Evolutionary conservation across 2,888 invertebrate species (phyloP).

Genomic region (Polietes domitor): DNA sequence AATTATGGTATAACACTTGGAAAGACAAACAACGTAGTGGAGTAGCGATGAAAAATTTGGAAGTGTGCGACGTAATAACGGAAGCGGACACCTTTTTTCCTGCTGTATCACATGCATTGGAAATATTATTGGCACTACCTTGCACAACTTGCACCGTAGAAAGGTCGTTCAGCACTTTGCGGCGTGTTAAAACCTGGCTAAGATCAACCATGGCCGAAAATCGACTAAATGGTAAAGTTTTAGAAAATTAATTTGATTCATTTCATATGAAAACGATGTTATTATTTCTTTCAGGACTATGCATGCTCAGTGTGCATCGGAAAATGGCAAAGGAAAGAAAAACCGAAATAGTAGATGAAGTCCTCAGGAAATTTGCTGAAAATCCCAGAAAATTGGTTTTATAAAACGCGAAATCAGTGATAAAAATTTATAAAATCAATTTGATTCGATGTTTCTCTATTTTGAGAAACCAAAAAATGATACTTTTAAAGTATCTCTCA

Average conservation of each 20-base stretch:
- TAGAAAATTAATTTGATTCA: not conserved
- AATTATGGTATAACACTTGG: no score
- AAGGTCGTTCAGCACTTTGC: slow-evolving; percentile 1
- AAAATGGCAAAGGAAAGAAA: no score
- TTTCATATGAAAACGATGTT: not conserved
- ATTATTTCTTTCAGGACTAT: not conserved
- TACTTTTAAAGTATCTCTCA: no score
- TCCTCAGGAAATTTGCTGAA: no score
- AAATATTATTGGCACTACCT: slow-evolving; percentile 6
- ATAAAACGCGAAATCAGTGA: no score
- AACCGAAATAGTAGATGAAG: no score
- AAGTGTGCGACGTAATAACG: not conserved
- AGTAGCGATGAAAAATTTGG: no score
- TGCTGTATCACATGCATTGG: slow-evolving; percentile 9
- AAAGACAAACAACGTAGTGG: no score
- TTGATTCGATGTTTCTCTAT: no score
- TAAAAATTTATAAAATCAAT: no score
- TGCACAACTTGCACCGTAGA: not conserved
- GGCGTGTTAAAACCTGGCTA: not conserved
- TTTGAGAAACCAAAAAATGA: no score
- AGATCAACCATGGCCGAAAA: not conserved
- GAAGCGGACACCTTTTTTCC: slow-evolving; percentile 8
- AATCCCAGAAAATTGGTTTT: no score
- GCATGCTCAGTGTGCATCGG: not conserved
- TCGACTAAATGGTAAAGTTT: not conserved